Evolutionary conservation across 2,888 invertebrate genomes (phyloP).

Genomic region (Andricus quercusramuli): DNA sequence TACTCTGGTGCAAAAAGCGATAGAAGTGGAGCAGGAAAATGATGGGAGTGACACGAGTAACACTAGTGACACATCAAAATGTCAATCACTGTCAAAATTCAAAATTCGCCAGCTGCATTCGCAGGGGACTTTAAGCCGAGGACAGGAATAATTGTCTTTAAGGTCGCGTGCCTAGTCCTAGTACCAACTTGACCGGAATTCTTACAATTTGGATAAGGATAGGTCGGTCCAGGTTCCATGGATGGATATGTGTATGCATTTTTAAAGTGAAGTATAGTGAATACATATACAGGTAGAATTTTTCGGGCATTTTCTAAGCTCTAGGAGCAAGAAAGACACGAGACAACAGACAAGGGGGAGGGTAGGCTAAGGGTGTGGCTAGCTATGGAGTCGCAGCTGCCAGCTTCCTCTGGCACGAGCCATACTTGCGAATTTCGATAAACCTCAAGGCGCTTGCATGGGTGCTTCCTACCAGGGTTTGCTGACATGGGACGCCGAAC

Average conservation of each 20-base stretch:
- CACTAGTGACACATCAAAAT: slow-evolving; percentile 25
- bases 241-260: neutral
- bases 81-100: slow-evolving; percentile 31
- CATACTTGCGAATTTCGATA: slow-evolving; percentile 56
- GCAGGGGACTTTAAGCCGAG: slow-evolving; percentile 18
- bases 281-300: neutral
- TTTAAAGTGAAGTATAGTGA: neutral
- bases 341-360: neutral
- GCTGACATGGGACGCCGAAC: slow-evolving; percentile 41
- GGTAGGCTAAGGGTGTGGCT: neutral
- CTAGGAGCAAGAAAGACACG: neutral
- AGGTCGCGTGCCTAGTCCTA: slow-evolving; percentile 58
- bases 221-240: neutral
- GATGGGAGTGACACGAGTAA: neutral
- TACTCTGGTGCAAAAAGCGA: neutral
- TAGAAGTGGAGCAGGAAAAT: neutral
- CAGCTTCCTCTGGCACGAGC: slow-evolving; percentile 50
- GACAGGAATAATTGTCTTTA: slow-evolving; percentile 52
- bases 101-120: slow-evolving; percentile 27
- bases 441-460: slow-evolving; percentile 48
- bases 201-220: slow-evolving; percentile 42
- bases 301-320: neutral
- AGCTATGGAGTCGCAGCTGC: slow-evolving; percentile 57
- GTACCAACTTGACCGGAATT: slow-evolving; percentile 51
- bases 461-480: slow-evolving; percentile 11